Percentiles rank a stretch among this genome's conserved stretches.
These are phyloP conservation scores for Noctua fimbriata DNA, from an alignment of 2,888 invertebrate genomes.

Conservation along the genomic window DNA sequence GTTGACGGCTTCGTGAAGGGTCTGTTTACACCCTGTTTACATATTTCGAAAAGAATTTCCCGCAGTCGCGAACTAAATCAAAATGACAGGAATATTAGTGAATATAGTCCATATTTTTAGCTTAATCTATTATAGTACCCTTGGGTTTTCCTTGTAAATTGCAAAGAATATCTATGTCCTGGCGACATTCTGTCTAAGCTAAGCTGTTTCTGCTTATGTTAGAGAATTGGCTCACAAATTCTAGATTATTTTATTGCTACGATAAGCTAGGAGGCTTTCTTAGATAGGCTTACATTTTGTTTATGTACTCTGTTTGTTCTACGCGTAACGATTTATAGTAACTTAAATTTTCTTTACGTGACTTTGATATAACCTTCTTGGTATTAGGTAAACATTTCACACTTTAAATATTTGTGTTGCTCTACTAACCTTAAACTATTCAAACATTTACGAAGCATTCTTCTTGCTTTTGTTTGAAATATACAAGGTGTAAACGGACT, in stretches of 20 bases:
- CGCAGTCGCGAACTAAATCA: no score
- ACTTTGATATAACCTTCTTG: conserved; percentile 13
- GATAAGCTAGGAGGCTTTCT: background rate
- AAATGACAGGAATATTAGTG: no score
- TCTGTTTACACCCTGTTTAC: no score
- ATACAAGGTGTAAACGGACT: no score
- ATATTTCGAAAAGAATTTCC: background rate
- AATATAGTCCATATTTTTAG: background rate
- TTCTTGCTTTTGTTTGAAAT: background rate
- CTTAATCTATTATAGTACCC: background rate
- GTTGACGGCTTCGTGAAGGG: no score
- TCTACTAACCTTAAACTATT: background rate
- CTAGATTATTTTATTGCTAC: background rate
- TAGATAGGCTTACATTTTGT: conserved; percentile 1
- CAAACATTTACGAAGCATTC: background rate
- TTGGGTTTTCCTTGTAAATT: background rate
- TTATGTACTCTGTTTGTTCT: background rate
- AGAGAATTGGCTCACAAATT: conserved; percentile 6
- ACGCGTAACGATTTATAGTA: background rate
- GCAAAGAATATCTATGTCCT: background rate
- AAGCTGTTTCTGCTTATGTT: conserved; percentile 10
- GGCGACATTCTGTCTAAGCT: conserved; percentile 45
- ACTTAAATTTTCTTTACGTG: background rate
- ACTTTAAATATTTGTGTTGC: background rate
- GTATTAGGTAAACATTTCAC: background rate